A percentile compares a stretch with the other conserved stretches of the same genome.
These are phyloP conservation scores for Pantherophis guttatus DNA, from an alignment of 2,113 vertebrate genomes.

Conservation along the genomic window DNA sequence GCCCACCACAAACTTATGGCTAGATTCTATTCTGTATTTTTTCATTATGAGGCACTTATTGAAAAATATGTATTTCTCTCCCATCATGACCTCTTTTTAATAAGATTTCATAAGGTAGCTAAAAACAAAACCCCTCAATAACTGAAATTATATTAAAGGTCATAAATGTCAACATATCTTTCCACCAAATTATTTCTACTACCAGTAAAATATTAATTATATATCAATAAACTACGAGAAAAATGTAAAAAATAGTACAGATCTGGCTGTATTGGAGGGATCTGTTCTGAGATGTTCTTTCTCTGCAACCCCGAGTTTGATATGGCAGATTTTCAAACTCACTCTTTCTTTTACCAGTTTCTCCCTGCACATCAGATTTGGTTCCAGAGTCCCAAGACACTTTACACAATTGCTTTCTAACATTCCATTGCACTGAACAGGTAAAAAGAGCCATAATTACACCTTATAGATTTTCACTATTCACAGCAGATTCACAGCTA, in stretches of 20 bases:
- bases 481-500: not conserved
- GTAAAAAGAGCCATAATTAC: not conserved
- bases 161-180: not conserved
- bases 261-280: not conserved
- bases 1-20: not conserved
- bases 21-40: not conserved
- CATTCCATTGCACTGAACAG: not conserved
- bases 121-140: not conserved
- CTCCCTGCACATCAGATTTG: not conserved
- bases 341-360: not conserved
- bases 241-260: not conserved
- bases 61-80: not conserved
- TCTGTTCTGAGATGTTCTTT: not conserved
- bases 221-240: not conserved
- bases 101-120: not conserved
- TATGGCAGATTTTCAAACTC: not conserved
- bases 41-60: not conserved
- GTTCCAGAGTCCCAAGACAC: not conserved
- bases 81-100: not conserved
- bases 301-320: not conserved
- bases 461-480: not conserved
- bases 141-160: not conserved
- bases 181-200: not conserved
- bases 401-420: not conserved
- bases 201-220: not conserved